Evolutionary conservation across 2,888 invertebrate genomes (phyloP), one percentile per base, ranked within the genome.

Genomic region (Caenorhabditis angaria): DNA sequence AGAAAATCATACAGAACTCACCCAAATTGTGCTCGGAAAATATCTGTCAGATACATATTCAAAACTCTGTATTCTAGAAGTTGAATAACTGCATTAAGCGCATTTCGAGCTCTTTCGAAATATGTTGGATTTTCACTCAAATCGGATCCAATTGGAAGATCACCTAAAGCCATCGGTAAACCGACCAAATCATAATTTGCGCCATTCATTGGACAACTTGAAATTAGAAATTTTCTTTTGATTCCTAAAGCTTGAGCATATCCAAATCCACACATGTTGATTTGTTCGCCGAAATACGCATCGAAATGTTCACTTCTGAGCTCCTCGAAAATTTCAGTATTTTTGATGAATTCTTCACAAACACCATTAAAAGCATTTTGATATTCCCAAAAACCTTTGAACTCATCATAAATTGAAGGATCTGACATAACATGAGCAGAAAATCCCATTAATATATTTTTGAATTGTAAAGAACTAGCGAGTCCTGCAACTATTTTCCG

Each of bases 271-370:
- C 81, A 82, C 1, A 73, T 51, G 48, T 73, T 75, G 14, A 81
- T 56, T 64, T 81, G 81, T 53, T 82, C 82, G 8, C 69, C 65
- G 27, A 82, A 73, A 55, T 68, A 71, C 28, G 70, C 82, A 28
- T 82, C 82, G 35, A 82, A 82, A 1, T 82, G 73, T 59, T 76
- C 70, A 0, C 32, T 51, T 22, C 72, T 64, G 18, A 82, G 59
- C 25, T 74, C 41, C 0, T 70, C 27, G 53, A 82, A 70, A 0
- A 74, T 5, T 41, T 41, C 10, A 12, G 5, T 3, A 18, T 41
- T 41, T 41, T 14, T 3, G 2, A 74, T 61, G 12, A 80, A 58
- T 32, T 77, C 78, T 20, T 57, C 57, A 22, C 57, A 57, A 2
- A 57, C n/a, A 22, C 4, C 35, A 14, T 35, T 57, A 20, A 25